Evolutionary conservation across 2,113 vertebrate species (phyloP).

Genomic region (Diglossa brunneiventris): DNA sequence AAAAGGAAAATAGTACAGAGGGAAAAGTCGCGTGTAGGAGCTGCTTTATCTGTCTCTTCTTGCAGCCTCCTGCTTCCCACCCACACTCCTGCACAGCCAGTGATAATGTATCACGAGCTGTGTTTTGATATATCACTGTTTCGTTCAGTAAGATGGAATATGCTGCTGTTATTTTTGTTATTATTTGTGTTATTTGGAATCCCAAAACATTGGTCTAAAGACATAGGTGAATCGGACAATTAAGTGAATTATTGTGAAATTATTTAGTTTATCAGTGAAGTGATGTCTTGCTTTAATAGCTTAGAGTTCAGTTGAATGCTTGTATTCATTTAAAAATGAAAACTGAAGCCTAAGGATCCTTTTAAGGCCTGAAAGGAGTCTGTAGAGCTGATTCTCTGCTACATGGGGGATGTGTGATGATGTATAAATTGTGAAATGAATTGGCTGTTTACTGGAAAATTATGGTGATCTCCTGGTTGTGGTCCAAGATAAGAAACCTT

Average conservation of each 20-base stretch:
- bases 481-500: neutral
- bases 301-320: neutral
- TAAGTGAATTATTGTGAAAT: neutral
- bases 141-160: neutral
- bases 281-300: neutral
- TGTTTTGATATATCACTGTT: neutral
- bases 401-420: neutral
- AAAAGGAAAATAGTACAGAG: conserved; percentile 12
- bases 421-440: conserved; percentile 8
- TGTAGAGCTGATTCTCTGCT: neutral
- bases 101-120: neutral
- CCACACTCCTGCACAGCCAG: neutral
- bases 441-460: neutral
- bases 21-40: neutral
- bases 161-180: neutral
- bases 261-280: neutral
- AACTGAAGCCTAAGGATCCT: neutral
- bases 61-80: conserved; percentile 40
- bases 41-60: conserved; percentile 30
- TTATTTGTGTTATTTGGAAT: conserved; percentile 13
- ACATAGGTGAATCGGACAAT: neutral
- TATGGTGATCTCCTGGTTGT: neutral
- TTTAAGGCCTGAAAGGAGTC: neutral
- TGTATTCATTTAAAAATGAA: conserved; percentile 30
- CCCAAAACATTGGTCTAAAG: neutral